phyloP scores from a whole-genome alignment of 2,888 invertebrate genomes.

The Thera obeliscata region DNA sequence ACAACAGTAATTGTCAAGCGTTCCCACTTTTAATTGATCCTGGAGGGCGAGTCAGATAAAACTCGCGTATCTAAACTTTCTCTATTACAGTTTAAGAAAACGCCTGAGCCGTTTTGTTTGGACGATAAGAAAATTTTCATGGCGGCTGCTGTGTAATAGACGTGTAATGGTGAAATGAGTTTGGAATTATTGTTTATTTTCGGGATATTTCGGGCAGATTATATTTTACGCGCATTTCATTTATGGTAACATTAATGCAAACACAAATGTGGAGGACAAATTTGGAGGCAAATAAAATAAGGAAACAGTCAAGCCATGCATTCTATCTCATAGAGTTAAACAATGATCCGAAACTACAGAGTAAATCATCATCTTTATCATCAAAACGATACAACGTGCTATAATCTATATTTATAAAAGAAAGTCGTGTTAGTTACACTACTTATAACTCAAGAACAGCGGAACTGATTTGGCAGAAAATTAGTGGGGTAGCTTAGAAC shows the following conservation, averaged over 20 bases:
- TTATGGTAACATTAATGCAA: not conserved
- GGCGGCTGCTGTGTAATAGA: constrained; percentile 58
- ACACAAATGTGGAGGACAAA: not conserved
- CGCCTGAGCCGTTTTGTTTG: constrained; percentile 67
- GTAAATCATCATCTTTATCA: too few relatives aligned
- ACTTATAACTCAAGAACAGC: too few relatives aligned
- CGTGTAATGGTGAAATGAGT: constrained; percentile 55
- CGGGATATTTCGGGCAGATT: too few relatives aligned
- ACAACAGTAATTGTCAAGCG: constrained; percentile 76
- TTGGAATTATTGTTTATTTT: constrained; percentile 48
- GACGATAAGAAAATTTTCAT: constrained; percentile 78
- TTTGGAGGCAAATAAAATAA: not conserved
- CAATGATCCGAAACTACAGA: too few relatives aligned
- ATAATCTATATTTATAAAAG: too few relatives aligned
- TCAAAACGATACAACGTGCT: too few relatives aligned
- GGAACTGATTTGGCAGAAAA: too few relatives aligned
- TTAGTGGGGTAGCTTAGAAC: too few relatives aligned
- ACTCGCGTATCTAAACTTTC: constrained; percentile 81
- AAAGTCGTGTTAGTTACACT: too few relatives aligned
- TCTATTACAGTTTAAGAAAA: constrained; percentile 83
- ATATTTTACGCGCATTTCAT: constrained; percentile 1
- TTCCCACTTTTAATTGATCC: constrained; percentile 84
- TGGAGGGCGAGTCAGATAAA: constrained; percentile 82
- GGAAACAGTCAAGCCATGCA: too few relatives aligned
- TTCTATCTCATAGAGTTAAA: too few relatives aligned